These are phyloP conservation scores for Octonoba sinensis DNA, from an alignment of 2,888 invertebrate genomes.

Conservation along the genomic window DNA sequence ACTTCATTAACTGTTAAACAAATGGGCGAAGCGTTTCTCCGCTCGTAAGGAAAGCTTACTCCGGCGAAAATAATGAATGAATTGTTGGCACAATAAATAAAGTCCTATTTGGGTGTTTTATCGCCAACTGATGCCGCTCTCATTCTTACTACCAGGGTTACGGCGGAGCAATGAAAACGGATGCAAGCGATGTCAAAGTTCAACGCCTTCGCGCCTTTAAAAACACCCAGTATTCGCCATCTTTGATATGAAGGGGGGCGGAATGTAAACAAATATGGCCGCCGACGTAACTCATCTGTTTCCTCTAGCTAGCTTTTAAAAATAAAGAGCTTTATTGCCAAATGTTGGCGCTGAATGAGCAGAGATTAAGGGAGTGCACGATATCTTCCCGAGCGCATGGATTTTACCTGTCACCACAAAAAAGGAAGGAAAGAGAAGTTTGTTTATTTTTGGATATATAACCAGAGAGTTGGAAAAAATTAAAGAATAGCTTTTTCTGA, in stretches of 20 bases:
- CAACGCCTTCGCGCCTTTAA: conserved; percentile 44
- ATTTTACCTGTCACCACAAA: conserved; percentile 25
- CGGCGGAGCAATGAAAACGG: conserved; percentile 27
- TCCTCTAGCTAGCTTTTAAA: conserved; percentile 24
- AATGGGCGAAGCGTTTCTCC: conserved; percentile 13
- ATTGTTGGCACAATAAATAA: conserved; percentile 51
- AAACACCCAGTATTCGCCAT: conserved; percentile 32
- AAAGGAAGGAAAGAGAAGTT: conserved; percentile 1
- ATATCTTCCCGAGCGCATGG: conserved; percentile 25
- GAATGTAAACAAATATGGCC: conserved; percentile 60
- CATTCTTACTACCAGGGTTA: conserved; percentile 32
- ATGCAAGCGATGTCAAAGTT: conserved; percentile 43
- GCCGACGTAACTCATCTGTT: conserved; percentile 48
- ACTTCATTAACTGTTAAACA: conserved; percentile 53
- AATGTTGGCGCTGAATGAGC: conserved; percentile 52
- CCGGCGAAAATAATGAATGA: conserved; percentile 47
- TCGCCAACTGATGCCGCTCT: conserved; percentile 44
- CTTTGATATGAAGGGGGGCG: conserved; percentile 44
- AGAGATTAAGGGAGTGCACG: conserved; percentile 36
- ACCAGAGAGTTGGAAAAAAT: too few species aligned
- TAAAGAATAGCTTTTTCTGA: too few species aligned
- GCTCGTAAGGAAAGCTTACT: conserved; percentile 27
- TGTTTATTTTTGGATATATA: too few species aligned
- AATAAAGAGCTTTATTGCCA: conserved; percentile 49
- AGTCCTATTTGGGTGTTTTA: conserved; percentile 57